Conservation (phyloP, 1,140 invertebrate genomes). For the Pristionchus pacificus region DNA sequence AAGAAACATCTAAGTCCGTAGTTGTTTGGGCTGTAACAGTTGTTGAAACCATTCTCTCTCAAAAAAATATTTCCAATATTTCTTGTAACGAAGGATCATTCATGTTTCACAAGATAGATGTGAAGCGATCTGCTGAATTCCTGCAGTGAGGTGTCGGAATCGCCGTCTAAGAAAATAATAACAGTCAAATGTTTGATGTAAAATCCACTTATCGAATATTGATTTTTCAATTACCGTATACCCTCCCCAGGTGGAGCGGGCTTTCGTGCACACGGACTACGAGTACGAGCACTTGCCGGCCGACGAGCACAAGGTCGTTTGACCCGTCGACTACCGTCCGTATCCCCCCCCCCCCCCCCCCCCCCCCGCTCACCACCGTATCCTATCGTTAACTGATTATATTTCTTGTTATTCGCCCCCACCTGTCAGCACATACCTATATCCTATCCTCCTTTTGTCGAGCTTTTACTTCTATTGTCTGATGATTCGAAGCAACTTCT, state of each 20-base stretch:
- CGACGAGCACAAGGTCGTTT: constrained; percentile 22
- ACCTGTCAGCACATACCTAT: no score
- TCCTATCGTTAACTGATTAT: no score
- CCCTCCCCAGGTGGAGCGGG: constrained; percentile 14
- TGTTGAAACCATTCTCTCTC: no score
- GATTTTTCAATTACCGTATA: constrained; percentile 1
- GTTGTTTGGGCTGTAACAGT: no score
- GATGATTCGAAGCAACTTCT: no score
- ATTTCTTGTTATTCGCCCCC: no score
- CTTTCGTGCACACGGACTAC: constrained; percentile 21
- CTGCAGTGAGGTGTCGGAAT: background rate
- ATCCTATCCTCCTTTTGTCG: no score
- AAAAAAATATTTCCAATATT: background rate
- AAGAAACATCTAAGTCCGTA: no score
- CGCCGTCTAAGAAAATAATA: background rate
- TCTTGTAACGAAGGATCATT: background rate
- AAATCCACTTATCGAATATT: background rate
- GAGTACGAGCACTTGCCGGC: constrained; percentile 15
- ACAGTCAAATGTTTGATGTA: background rate
- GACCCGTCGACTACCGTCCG: no score
- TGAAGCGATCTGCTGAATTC: background rate
- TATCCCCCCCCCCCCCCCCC: no score
- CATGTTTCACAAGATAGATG: background rate
- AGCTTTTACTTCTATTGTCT: no score
- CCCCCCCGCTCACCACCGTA: no score